Base-by-base conservation (phyloP, 2,888 invertebrate genomes). In the Epistrophella euchroma region DNA sequence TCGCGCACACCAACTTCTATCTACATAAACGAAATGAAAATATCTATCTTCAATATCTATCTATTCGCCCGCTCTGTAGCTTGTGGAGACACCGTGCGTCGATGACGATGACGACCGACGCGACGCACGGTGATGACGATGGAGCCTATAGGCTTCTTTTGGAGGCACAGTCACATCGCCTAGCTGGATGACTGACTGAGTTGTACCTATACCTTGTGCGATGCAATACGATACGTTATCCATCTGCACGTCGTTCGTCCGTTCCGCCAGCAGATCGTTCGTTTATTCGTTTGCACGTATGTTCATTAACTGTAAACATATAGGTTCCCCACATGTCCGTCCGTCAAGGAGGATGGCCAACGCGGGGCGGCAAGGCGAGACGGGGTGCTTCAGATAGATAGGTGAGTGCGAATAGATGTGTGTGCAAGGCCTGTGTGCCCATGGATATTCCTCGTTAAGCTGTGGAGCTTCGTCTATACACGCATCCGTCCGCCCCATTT, bases 221-320 rank as follows among this genome's bases (percentile, higher is more conserved):
- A 77, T 82, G 86, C 77, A 82, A 82, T 86, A 66, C 77, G 86
- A 86, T 86, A 86, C 70, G 86, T 78, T 86, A 86, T 74, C 77
- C 77, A 82, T 82, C 76, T 77, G 70, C 70, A 85, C 70, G 76
- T 71, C 58, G 76, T 71, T 52, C 71, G 71, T 81, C 66, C 60
- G 55, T 68, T 19, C 52, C 55, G 56, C 47, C 32, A 56, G 35
- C 19, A 72, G 35, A 79, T 75, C 72, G 84, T 60, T 85, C 75
- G 75, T 76, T 80, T 80, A 74, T 74, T 82, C 82, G 86, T 82
- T 82, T 77, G 82, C 82, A 78, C 62, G 74, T 81, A 82, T 77
- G 81, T 86, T 86, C 82, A 82, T 86, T 86, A 86, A 86, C 86
- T 86, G 86, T 86, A 86, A 86, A 86, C 86, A 82, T 75, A 86